Conservation (phyloP, 2,888 invertebrate genomes). For the Cheilosia variabilis region DNA sequence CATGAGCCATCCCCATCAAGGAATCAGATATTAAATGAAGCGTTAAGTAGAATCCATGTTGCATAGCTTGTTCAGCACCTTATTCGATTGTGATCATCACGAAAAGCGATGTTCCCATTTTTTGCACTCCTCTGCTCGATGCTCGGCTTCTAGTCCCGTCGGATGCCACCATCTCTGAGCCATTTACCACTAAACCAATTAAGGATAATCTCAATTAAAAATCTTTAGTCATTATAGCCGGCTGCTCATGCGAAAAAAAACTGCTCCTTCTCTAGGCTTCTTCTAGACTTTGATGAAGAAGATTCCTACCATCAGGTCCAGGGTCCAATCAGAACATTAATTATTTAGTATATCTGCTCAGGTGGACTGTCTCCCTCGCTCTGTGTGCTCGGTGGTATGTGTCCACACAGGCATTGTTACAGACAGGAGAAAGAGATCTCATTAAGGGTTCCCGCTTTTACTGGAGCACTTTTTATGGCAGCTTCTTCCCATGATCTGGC, state of each 20-base stretch:
- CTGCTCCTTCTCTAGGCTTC: constrained; percentile 29
- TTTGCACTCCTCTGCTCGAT: constrained; percentile 55
- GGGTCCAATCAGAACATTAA: constrained; percentile 67
- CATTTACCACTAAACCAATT: constrained; percentile 75
- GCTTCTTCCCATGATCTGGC: constrained; percentile 65
- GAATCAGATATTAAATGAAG: constrained; percentile 72
- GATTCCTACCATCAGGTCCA: constrained; percentile 39
- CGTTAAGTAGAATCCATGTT: constrained; percentile 75
- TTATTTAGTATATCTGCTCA: constrained; percentile 67
- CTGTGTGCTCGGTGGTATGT: neutral
- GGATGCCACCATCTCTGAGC: constrained; percentile 62
- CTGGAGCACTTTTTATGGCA: constrained; percentile 48
- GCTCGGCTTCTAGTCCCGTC: constrained; percentile 15
- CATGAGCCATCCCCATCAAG: constrained; percentile 53
- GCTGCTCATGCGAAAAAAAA: constrained; percentile 34
- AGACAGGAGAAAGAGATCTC: constrained; percentile 58
- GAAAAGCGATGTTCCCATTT: constrained; percentile 74
- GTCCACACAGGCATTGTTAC: constrained; percentile 49
- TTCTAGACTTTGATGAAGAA: constrained; percentile 64
- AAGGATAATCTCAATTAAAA: constrained; percentile 75
- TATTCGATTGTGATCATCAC: constrained; percentile 75
- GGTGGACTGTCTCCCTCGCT: constrained; percentile 2
- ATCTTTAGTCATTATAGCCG: constrained; percentile 70
- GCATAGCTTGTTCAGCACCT: constrained; percentile 75
- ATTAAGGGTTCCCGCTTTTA: constrained; percentile 60